Conservation (phyloP, 2,113 vertebrate species). For the Tragelaphus imberbis region DNA sequence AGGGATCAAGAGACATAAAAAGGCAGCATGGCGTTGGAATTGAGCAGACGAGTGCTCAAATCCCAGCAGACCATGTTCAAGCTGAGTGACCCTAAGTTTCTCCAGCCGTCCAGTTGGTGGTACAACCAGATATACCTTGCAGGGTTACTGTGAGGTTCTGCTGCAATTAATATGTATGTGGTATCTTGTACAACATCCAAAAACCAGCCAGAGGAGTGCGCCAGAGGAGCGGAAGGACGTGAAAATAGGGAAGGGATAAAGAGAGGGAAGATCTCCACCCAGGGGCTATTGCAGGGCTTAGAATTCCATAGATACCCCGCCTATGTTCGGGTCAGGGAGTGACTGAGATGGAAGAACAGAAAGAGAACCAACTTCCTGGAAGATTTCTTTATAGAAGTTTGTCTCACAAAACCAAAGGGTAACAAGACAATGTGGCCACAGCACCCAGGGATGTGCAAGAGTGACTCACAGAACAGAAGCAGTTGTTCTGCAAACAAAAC, state of each 20-base stretch:
- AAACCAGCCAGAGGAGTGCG: neutral
- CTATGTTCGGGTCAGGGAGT: neutral
- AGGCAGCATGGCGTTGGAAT: neutral
- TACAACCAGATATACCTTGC: neutral
- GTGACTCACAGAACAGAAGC: slow-evolving; percentile 52
- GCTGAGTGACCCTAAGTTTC: neutral
- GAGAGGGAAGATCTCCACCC: neutral
- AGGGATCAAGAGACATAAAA: neutral
- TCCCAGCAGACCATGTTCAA: neutral
- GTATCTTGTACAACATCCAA: neutral
- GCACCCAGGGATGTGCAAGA: neutral
- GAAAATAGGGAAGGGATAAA: neutral
- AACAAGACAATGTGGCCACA: neutral
- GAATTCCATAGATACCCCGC: neutral
- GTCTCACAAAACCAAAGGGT: neutral
- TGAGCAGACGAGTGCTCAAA: neutral
- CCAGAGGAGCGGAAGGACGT: neutral
- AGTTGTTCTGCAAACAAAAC: neutral
- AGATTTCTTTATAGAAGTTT: neutral
- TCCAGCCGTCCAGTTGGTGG: fast-evolving
- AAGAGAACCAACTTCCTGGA: neutral
- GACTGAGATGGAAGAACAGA: neutral
- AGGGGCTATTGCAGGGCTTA: neutral
- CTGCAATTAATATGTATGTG: neutral
- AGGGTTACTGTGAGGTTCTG: neutral